phyloP scores from a whole-genome alignment of 2,113 vertebrate genomes.

The Dermatemys mawii region DNA sequence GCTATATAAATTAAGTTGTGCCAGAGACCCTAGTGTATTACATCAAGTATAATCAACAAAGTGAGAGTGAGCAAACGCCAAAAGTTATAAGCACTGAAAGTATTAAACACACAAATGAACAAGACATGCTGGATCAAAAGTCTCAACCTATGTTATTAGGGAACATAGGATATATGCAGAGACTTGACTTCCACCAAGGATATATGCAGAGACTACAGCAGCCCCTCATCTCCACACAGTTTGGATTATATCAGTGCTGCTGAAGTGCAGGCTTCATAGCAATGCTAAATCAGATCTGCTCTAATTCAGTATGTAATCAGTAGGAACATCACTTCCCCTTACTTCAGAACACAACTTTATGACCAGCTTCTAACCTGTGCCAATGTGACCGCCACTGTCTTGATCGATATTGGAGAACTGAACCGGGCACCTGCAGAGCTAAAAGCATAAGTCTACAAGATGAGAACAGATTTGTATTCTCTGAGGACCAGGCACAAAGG shows the following conservation, averaged over 20 bases:
- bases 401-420: neutral
- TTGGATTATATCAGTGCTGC: neutral
- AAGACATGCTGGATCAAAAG: neutral
- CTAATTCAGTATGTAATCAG: constrained; percentile 2
- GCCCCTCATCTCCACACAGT: neutral
- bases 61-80: neutral
- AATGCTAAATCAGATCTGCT: fast-evolving
- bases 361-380: neutral
- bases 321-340: fast-evolving
- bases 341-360: neutral
- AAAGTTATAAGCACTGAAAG: neutral
- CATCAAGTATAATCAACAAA: neutral
- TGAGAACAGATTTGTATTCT: neutral
- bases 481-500: fast-evolving
- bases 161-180: too few relatives aligned
- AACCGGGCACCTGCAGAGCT: neutral
- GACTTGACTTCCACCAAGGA: neutral
- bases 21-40: neutral
- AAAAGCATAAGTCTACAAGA: neutral
- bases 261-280: neutral
- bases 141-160: neutral
- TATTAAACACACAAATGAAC: neutral
- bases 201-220: neutral
- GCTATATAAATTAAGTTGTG: neutral
- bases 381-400: fast-evolving